Conservation (phyloP, 2,888 invertebrate species). For the Scaptomyza parva region DNA sequence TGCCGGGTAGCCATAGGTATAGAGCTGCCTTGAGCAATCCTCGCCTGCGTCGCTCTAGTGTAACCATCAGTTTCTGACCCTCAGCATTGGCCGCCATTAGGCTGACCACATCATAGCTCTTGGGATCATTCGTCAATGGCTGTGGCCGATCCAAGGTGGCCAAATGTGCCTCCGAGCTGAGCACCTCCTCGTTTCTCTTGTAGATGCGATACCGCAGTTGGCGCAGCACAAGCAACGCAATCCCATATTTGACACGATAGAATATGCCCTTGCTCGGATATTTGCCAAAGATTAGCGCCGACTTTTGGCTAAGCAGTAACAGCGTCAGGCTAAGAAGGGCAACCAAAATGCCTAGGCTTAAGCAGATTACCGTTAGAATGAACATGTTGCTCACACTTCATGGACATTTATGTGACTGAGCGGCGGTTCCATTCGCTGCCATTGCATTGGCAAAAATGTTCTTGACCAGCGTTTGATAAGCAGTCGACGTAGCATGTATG, state of each 20-base stretch:
- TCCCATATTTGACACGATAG: slow-evolving; percentile 86
- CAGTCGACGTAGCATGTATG: slow-evolving; percentile 5
- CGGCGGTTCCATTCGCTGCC: not conserved
- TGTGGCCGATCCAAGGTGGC: slow-evolving; percentile 86
- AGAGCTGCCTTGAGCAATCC: slow-evolving; percentile 89
- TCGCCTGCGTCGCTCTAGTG: slow-evolving; percentile 88
- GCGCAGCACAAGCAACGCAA: slow-evolving; percentile 85
- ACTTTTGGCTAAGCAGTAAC: slow-evolving; percentile 71
- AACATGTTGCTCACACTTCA: slow-evolving; percentile 57
- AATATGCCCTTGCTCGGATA: slow-evolving; percentile 86
- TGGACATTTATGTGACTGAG: slow-evolving; percentile 51
- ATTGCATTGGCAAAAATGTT: slow-evolving; percentile 13
- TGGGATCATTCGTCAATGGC: slow-evolving; percentile 85
- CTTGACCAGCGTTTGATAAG: slow-evolving; percentile 14
- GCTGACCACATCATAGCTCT: slow-evolving; percentile 91
- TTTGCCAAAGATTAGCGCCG: slow-evolving; percentile 85
- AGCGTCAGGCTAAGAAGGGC: slow-evolving; percentile 59
- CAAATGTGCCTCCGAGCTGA: slow-evolving; percentile 64
- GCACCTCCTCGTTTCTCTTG: slow-evolving; percentile 64
- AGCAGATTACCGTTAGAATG: slow-evolving; percentile 44
- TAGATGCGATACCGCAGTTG: slow-evolving; percentile 84
- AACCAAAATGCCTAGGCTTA: slow-evolving; percentile 53
- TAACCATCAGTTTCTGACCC: slow-evolving; percentile 89
- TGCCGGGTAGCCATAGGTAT: slow-evolving; percentile 88
- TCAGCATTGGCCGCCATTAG: slow-evolving; percentile 88